Base-by-base conservation (phyloP, 2,113 vertebrate species). In the Acanthochromis polyacanthus region DNA sequence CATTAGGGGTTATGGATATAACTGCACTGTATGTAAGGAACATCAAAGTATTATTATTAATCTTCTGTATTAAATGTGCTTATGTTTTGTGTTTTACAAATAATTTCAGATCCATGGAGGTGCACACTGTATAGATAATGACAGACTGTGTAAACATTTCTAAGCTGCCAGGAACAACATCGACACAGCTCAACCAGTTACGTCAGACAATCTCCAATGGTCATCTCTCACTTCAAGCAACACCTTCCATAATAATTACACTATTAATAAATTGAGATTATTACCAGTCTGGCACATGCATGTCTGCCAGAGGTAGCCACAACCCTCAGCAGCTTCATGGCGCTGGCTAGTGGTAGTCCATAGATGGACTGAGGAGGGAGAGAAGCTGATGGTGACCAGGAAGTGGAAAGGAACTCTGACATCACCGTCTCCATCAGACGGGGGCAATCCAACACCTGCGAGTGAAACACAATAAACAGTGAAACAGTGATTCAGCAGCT, bases 251-350 rank as follows among this genome's bases (percentile, higher is more conserved):
- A 30, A 30, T 30, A 6, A 12, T 1, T 11, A 40, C 38, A 43
- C 15, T 15, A 50, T 25, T 15, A 23, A 2, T 4, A 23, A 11
- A 12, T 3, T 23, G 48, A 32, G 10, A 58, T 30, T 14, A 6
- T 69, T 71, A 99, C 98, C 93, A 99, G 94, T 80, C 97, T 95
- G 72, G 97, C 96, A 86, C 97, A 94, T 80, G 92, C 93, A 22
- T 97, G 96, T 87, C 96, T 95, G 25, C 97, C 96, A 67, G 97
- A 94, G 2, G 94, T 94, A 15, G 96, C 96, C 92, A 99, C 87
- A n/a, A 98, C 96, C 70, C 97, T 94, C 12, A 98, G 80, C 1
- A 99, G 95, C 88, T 99, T 99, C 96, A 99, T 94, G 71, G 97
- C 96, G 16, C 81, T 63, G 56, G 96, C 91, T 16, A 96, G 94